Percentiles rank a stretch among this genome's conserved stretches.
Conservation (phyloP, 2,797 vertebrate genomes). For the Coreius guichenoti region DNA sequence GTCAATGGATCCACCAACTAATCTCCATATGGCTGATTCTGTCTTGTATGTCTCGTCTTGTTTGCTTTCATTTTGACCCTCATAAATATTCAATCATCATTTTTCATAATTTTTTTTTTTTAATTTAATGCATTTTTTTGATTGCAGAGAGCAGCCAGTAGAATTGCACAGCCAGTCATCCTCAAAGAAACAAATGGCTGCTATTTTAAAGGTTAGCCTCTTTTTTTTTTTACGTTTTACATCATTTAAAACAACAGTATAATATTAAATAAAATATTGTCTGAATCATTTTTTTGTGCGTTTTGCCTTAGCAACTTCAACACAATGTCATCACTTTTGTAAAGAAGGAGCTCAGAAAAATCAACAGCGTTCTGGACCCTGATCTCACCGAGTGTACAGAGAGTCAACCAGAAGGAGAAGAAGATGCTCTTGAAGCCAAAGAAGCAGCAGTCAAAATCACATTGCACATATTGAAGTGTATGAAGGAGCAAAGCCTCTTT, state of each 20-base stretch:
- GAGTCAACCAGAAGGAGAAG: conserved; percentile 24
- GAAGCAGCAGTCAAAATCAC: conserved; percentile 32
- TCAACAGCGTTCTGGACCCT: conserved; percentile 27
- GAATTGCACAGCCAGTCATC: not conserved
- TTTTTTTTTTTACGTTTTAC: not conserved
- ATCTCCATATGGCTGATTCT: conserved; percentile 1
- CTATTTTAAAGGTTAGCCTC: conserved; percentile 32
- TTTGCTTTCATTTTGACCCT: not conserved
- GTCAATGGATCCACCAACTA: conserved; percentile 36
- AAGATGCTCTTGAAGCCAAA: conserved; percentile 31
- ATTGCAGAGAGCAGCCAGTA: not conserved
- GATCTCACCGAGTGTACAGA: not conserved
- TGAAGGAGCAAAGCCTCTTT: conserved; percentile 40
- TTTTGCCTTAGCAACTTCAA: conserved; percentile 30
- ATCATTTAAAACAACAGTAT: not conserved
- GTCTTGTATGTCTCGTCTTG: not conserved
- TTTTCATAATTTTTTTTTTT: not conserved
- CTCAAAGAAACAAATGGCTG: conserved; percentile 8
- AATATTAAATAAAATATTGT: not conserved
- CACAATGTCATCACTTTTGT: conserved; percentile 36
- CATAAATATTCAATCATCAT: not conserved
- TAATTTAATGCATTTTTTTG: not conserved
- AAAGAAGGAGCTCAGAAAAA: conserved; percentile 41
- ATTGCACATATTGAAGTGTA: conserved; percentile 35
- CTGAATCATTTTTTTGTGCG: not conserved